Conservation (phyloP, 2,888 invertebrate genomes). For the Agrenia bidenticulata region DNA sequence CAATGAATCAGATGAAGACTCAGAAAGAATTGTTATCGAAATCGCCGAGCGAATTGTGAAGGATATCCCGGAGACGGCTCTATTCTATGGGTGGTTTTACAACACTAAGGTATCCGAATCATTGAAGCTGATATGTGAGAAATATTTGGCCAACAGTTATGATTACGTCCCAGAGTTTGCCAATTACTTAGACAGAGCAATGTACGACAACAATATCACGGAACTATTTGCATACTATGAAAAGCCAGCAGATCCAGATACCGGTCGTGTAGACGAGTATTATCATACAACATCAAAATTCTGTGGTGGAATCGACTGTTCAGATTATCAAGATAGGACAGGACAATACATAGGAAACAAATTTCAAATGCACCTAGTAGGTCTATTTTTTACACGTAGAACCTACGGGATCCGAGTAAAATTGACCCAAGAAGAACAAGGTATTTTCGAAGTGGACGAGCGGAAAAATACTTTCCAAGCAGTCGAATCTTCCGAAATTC, state of each 20-base stretch:
- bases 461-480: constrained; percentile 39
- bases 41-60: constrained; percentile 8
- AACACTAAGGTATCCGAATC: constrained; percentile 34
- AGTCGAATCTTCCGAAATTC: constrained; percentile 2
- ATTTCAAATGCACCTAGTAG: constrained; percentile 28
- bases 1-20: too few relatives aligned
- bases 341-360: constrained; percentile 15
- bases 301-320: constrained; percentile 17
- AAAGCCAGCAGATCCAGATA: constrained; percentile 43
- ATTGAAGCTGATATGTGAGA: constrained; percentile 30
- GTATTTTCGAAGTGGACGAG: constrained; percentile 54
- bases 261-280: constrained; percentile 19
- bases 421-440: constrained; percentile 53
- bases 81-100: constrained; percentile 49
- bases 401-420: constrained; percentile 55
- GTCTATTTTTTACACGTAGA: constrained; percentile 34
- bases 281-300: constrained; percentile 39
- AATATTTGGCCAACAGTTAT: constrained; percentile 27
- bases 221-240: constrained; percentile 26
- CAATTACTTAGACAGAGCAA: constrained; percentile 23
- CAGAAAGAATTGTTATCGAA: not conserved
- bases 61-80: constrained; percentile 9
- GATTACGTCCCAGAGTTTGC: constrained; percentile 31
- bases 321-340: constrained; percentile 20
- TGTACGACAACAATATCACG: constrained; percentile 17